A percentile compares a stretch with the other conserved stretches of the same genome.
These are phyloP conservation scores for Cricetomys ansorgei DNA, from an alignment of 2,113 vertebrate genomes.

Conservation along the genomic window DNA sequence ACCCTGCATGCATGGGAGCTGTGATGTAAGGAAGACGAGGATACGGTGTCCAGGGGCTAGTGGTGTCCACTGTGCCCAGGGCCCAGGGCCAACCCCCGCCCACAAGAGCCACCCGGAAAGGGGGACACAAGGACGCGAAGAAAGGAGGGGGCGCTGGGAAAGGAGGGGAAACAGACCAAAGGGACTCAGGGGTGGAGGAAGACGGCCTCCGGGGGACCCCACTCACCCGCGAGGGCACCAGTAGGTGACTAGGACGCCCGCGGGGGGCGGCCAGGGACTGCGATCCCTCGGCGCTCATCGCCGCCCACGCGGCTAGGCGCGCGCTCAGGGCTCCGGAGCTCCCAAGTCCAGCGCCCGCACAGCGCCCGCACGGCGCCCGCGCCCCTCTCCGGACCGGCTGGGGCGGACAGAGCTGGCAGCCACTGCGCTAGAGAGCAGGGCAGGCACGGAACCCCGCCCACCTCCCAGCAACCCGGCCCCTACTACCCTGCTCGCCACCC, in stretches of 20 bases:
- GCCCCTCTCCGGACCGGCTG: not conserved
- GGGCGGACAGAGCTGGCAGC: not conserved
- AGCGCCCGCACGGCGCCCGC: not conserved
- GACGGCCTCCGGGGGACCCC: not conserved
- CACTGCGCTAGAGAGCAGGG: slow-evolving; percentile 46
- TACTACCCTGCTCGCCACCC: not conserved
- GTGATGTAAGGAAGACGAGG: not conserved
- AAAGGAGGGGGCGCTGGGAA: not conserved
- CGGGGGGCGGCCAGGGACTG: slow-evolving; percentile 87
- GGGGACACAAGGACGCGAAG: not conserved
- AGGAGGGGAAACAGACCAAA: not conserved
- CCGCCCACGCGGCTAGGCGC: slow-evolving; percentile 88
- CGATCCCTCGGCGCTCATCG: slow-evolving; percentile 93
- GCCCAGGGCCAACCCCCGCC: not conserved
- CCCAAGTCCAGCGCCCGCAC: not conserved
- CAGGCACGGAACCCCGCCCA: not conserved
- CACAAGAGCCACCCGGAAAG: not conserved
- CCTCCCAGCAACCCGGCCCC: not conserved
- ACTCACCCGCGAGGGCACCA: slow-evolving; percentile 93
- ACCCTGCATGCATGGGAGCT: not conserved
- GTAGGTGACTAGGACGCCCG: slow-evolving; percentile 91
- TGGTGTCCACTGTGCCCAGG: not conserved
- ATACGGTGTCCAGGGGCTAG: not conserved
- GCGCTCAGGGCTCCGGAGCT: slow-evolving; percentile 73
- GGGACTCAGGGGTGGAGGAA: not conserved